Percentiles rank a stretch among this genome's conserved stretches.
phyloP scores from a whole-genome alignment of 2,113 vertebrate species.

The Xenotilapia longispinis region DNA sequence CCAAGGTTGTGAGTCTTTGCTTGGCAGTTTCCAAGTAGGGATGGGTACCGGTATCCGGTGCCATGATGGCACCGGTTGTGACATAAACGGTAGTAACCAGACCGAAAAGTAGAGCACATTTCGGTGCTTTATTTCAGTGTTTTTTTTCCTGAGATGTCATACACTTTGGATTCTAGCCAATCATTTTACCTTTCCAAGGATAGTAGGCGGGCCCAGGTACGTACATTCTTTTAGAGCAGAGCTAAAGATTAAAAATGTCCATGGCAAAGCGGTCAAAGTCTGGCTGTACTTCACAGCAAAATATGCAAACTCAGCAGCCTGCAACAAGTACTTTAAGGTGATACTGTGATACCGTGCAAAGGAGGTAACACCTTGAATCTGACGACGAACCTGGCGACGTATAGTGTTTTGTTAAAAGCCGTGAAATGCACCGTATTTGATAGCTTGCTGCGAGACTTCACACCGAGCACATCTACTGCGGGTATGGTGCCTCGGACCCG shows the following conservation, averaged over 20 bases:
- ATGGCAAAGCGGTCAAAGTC: accelerated
- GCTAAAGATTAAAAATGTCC: neutral
- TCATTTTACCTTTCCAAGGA: neutral
- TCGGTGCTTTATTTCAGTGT: neutral
- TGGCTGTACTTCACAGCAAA: no score
- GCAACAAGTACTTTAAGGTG: no score
- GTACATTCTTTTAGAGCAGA: neutral
- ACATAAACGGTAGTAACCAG: neutral
- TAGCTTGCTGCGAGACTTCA: no score
- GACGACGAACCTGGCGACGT: no score
- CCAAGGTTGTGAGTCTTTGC: neutral
- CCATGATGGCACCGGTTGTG: neutral
- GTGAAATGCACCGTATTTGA: no score
- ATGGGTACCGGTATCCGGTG: neutral
- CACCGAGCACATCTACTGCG: no score
- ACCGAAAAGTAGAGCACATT: neutral
- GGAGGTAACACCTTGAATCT: neutral
- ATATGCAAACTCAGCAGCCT: no score
- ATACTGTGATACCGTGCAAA: neutral
- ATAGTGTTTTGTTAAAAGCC: no score
- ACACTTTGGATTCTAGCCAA: neutral
- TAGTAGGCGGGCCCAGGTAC: neutral
- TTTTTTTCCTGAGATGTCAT: neutral
- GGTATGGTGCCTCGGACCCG: no score
- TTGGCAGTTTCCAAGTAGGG: neutral